A percentile compares a stretch with the other conserved stretches of the same genome.
phyloP scores from a whole-genome alignment of 2,888 invertebrate species.

The Tetranychus truncatus region DNA sequence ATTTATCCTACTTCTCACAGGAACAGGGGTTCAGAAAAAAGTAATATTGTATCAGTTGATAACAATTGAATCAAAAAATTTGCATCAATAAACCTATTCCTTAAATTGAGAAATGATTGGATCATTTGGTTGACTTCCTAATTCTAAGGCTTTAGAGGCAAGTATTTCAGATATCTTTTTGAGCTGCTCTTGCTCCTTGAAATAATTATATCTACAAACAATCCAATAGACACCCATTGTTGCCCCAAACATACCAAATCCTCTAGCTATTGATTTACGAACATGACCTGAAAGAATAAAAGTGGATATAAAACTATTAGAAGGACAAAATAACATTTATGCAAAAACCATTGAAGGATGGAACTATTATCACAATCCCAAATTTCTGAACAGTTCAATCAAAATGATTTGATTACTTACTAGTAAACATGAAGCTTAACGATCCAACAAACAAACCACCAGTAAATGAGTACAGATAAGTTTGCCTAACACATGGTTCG shows the following conservation, averaged over 20 bases:
- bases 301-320: background rate
- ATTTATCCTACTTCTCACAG: no score
- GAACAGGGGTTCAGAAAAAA: no score
- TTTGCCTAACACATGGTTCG: background rate
- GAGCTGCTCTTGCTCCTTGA: background rate
- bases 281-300: background rate
- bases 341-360: background rate
- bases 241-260: background rate
- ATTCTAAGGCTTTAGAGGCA: no score
- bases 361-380: no score
- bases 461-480: background rate
- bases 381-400: no score
- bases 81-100: no score
- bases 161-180: no score
- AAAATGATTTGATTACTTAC: background rate
- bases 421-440: background rate
- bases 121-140: no score
- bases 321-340: background rate
- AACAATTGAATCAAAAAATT: no score
- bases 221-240: background rate
- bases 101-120: no score
- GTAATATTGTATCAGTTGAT: no score
- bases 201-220: background rate
- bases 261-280: background rate
- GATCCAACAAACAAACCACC: background rate